phyloP scores from a whole-genome alignment of 2,797 vertebrate genomes.

The Streptopelia turtur region DNA sequence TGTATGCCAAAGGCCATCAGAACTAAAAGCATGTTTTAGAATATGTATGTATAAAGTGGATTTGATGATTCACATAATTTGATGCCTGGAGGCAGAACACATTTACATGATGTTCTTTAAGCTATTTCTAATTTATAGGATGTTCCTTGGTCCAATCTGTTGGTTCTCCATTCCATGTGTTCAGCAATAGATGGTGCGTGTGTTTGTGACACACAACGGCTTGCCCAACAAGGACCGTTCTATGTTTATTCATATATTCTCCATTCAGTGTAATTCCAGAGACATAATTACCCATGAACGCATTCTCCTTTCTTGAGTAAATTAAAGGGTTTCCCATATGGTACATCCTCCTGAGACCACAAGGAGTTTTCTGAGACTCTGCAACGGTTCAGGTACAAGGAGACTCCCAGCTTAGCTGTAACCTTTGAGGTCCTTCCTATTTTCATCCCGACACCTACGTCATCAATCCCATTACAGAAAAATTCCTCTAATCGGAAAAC shows the following conservation, averaged over 20 bases:
- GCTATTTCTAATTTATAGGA: slow-evolving; percentile 44
- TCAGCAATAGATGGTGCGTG: not conserved
- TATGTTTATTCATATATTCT: slow-evolving; percentile 46
- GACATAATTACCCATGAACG: slow-evolving; percentile 63
- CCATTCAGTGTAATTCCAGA: slow-evolving; percentile 52
- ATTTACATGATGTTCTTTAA: slow-evolving; percentile 39
- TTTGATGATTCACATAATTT: slow-evolving; percentile 29
- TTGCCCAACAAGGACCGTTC: not conserved
- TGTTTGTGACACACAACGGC: not conserved
- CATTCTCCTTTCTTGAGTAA: slow-evolving; percentile 40
- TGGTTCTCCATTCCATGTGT: not conserved
- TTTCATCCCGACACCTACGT: slow-evolving; percentile 65
- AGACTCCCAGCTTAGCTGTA: slow-evolving; percentile 70
- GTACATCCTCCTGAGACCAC: slow-evolving; percentile 20
- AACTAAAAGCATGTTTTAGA: slow-evolving; percentile 9
- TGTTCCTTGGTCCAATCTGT: not conserved
- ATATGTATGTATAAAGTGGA: not conserved
- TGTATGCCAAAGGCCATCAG: slow-evolving; percentile 30
- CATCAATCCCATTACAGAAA: slow-evolving; percentile 69
- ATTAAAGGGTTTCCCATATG: slow-evolving; percentile 66
- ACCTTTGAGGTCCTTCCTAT: slow-evolving; percentile 72
- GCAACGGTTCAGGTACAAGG: slow-evolving; percentile 38
- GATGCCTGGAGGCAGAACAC: slow-evolving; percentile 16
- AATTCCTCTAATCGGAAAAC: slow-evolving; percentile 71
- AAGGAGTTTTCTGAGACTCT: slow-evolving; percentile 51